Base-by-base conservation (phyloP, 2,888 invertebrate genomes). In the Phragmatobia fuliginosa region DNA sequence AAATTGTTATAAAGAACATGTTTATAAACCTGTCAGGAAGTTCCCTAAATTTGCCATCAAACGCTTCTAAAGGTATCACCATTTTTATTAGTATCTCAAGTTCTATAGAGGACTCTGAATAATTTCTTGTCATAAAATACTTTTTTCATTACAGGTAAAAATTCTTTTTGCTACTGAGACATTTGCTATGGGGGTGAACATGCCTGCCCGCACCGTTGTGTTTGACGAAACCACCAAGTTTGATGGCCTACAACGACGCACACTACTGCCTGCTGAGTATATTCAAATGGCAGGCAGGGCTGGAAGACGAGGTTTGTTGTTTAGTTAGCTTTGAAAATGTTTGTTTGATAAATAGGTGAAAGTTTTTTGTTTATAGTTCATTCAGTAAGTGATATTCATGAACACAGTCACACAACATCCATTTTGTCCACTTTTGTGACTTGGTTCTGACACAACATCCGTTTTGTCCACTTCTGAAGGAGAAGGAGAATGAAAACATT, bases 181-280 rank as follows among this genome's bases (percentile, higher is more conserved):
- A 0, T 99, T 99, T 91, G 99, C 99, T 0, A 99, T 99, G 99
- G 99, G 99, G 0, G 99, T 99, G 3, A 99, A 99, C 92, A 99
- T 99, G 99, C 99, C 99, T 0, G 99, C 99, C 0, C 96, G 99
- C 25, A 99, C 99, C 0, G 99, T 99, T 0, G 97, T 99, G 21
- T 99, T 99, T 91, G 99, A 99, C 92, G 97, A 98, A 10, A 96
- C 97, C 56, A 96, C 95, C 32, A 99, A 99, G 91, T 99, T 97
- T 88, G 99, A 99, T 89, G 99, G 99, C 0, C 93, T 95, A 7
- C 96, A 96, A 79, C 95, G 96, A 68, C 96, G 99, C 16, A 96
- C 96, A 59, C 94, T 99, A 0, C 96, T 97, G 67, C 98, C 99
- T 0, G 99, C 99, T 0, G 99, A 99, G 91, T 99, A 99, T 87